phyloP scores from a whole-genome alignment of 2,888 invertebrate genomes.

The Drosophila falleni region DNA sequence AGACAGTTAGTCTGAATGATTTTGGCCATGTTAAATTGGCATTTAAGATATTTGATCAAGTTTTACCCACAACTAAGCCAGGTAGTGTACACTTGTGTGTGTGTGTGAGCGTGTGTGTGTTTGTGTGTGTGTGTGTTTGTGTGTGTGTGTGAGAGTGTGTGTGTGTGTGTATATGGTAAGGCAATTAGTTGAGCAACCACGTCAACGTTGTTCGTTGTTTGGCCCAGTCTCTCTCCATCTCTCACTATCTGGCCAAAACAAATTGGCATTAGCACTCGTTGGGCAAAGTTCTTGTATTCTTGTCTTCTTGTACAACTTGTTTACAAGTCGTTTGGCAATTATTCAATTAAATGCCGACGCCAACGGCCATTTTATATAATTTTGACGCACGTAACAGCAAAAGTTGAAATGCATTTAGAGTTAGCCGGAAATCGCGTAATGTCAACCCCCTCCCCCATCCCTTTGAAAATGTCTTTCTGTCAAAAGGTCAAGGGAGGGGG shows the following conservation, averaged over 20 bases:
- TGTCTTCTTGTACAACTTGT: conserved; percentile 56
- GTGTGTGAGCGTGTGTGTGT: conserved; percentile 3
- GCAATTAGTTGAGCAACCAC: conserved; percentile 41
- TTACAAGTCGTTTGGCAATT: conserved; percentile 77
- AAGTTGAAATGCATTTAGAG: conserved; percentile 63
- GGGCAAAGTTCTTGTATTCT: conserved; percentile 41
- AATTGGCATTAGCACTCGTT: conserved; percentile 64
- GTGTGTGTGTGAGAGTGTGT: neutral
- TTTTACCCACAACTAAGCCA: conserved; percentile 5
- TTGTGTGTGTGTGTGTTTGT: neutral
- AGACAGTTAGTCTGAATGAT: conserved; percentile 24
- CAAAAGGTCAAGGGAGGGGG: neutral
- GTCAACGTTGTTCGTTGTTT: conserved; percentile 19
- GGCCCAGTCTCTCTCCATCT: conserved; percentile 12
- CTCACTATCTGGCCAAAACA: conserved; percentile 47
- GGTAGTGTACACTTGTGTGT: conserved; percentile 1
- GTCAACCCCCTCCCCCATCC: conserved; percentile 10
- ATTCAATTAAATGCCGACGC: conserved; percentile 72
- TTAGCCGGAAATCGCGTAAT: conserved; percentile 65
- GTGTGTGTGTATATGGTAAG: conserved; percentile 1
- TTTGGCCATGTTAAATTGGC: conserved; percentile 24
- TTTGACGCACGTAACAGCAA: conserved; percentile 45
- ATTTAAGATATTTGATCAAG: conserved; percentile 50
- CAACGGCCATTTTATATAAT: conserved; percentile 59
- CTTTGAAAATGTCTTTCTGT: neutral